These are phyloP conservation scores for Eupithecia pulchellata DNA, from an alignment of 2,888 invertebrate genomes.

Conservation along the genomic window DNA sequence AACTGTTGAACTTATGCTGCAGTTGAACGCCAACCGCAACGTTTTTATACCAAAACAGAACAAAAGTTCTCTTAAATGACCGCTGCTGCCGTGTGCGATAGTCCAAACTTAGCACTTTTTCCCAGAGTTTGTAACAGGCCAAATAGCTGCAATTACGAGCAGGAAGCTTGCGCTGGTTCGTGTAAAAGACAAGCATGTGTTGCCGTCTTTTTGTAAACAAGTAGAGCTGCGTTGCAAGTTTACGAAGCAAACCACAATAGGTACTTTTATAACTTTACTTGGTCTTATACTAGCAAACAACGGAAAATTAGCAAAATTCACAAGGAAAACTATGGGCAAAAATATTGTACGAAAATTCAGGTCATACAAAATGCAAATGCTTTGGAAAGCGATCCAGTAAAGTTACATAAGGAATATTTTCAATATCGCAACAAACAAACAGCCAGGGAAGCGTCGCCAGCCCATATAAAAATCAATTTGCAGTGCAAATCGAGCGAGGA, in stretches of 20 bases:
- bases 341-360: slow-evolving; percentile 9
- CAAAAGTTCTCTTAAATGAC: slow-evolving; percentile 21
- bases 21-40: not conserved
- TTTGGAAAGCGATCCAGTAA: slow-evolving; percentile 19
- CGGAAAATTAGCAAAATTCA: not conserved
- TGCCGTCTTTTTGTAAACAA: slow-evolving; percentile 32
- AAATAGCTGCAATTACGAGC: slow-evolving; percentile 43
- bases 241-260: slow-evolving; percentile 22
- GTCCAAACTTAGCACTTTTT: slow-evolving; percentile 33
- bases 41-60: slow-evolving; percentile 1
- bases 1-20: no score
- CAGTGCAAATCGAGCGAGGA: slow-evolving; percentile 81
- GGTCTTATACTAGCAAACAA: not conserved
- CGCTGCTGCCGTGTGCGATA: slow-evolving; percentile 22
- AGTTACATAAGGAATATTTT: slow-evolving; percentile 26
- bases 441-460: slow-evolving; percentile 50
- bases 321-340: not conserved
- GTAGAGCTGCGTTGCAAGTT: slow-evolving; percentile 23
- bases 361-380: slow-evolving; percentile 12
- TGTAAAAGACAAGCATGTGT: slow-evolving; percentile 37
- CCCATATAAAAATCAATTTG: slow-evolving; percentile 81
- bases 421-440: slow-evolving; percentile 48
- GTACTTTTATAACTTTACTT: slow-evolving; percentile 15
- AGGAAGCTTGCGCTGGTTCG: slow-evolving; percentile 35
- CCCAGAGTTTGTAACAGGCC: slow-evolving; percentile 38